A percentile compares a stretch with the other conserved stretches of the same genome.
These are phyloP conservation scores for Calypte anna DNA, from an alignment of 2,113 vertebrate species.

Conservation along the genomic window DNA sequence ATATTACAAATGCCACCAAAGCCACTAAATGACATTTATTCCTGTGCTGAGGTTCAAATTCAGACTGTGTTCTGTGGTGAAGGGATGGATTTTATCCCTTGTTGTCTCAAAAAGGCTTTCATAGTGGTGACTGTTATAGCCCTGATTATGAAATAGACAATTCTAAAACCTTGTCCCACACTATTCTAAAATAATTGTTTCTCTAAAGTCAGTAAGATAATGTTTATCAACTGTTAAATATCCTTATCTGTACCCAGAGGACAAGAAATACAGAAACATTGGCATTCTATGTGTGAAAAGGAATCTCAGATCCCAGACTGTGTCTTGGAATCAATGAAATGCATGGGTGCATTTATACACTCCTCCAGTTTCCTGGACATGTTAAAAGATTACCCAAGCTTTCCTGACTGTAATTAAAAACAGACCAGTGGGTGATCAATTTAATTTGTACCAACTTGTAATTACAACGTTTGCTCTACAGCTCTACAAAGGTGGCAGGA, in stretches of 20 bases:
- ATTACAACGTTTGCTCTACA: slow-evolving; percentile 58
- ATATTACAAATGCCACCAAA: not conserved
- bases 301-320: not conserved
- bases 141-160: not conserved
- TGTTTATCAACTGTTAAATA: not conserved
- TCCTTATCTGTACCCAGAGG: not conserved
- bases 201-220: not conserved
- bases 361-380: slow-evolving; percentile 50
- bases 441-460: slow-evolving; percentile 66
- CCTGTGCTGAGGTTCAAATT: not conserved
- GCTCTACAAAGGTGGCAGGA: not conserved
- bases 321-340: slow-evolving; percentile 48
- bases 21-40: not conserved
- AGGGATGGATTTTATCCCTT: not conserved
- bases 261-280: not conserved
- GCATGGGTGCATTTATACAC: not conserved
- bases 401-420: slow-evolving; percentile 72
- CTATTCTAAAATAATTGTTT: not conserved
- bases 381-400: slow-evolving; percentile 56
- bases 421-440: slow-evolving; percentile 64
- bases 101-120: not conserved
- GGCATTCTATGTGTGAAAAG: not conserved
- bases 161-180: not conserved
- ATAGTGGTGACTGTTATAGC: not conserved
- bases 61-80: not conserved